Percentiles rank a stretch among this genome's conserved stretches.
Evolutionary conservation across 2,888 invertebrate species (phyloP).

Genomic region (Acanthosepion lycidas): DNA sequence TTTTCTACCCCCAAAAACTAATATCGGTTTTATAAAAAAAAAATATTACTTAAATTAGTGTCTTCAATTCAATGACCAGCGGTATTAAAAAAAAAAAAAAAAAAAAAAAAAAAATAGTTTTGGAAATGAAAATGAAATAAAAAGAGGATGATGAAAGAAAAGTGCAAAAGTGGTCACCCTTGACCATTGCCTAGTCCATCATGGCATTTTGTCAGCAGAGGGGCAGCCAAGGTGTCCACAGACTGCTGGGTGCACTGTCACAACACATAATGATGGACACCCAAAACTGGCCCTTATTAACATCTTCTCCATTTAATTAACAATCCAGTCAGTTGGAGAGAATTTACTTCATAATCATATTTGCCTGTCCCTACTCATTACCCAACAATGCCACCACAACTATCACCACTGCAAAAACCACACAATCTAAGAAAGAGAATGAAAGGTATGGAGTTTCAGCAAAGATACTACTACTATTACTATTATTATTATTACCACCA

Average conservation of each 20-base stretch:
- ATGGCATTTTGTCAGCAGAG: neutral
- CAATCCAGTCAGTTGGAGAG: neutral
- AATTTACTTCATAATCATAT: neutral
- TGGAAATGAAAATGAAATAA: neutral
- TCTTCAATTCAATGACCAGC: neutral
- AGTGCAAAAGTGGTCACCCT: neutral
- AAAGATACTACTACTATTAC: neutral
- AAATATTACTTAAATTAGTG: neutral
- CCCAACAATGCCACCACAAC: neutral
- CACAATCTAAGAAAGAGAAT: neutral
- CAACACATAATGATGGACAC: conserved; percentile 2
- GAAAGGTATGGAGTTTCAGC: neutral
- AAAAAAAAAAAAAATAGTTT: neutral
- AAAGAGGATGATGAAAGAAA: neutral
- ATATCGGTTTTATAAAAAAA: no score
- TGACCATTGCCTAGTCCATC: neutral
- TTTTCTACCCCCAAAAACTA: neutral
- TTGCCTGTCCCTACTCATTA: neutral
- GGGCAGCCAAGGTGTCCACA: neutral
- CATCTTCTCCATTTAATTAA: neutral
- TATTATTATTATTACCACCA: no score
- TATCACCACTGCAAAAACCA: neutral
- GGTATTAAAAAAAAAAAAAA: neutral
- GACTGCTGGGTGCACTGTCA: neutral
- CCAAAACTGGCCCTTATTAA: neutral